Evolutionary conservation across 2,888 invertebrate genomes (phyloP), one percentile per base, ranked within the genome.

Genomic region (Drosophila eohydei): DNA sequence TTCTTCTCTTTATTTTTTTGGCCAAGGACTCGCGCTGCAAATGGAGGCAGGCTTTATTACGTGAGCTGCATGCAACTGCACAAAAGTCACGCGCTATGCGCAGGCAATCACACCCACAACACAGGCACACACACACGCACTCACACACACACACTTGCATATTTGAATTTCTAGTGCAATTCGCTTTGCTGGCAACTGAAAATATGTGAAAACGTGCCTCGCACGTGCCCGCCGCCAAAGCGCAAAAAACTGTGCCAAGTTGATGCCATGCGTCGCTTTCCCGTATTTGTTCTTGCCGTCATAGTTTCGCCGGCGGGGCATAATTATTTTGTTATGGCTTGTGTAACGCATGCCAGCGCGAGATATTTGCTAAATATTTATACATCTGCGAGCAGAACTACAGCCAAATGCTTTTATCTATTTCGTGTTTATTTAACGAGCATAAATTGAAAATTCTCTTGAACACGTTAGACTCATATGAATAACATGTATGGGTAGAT

Each of bases 71-170:
- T 83, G 74, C 89, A 89, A 80, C 78, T 74, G 89, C 78, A 78
- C 74, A 80, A 89, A 89, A 86, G 89, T 86, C 86, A 89, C 86
- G 86, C 84, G 89, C 87, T 65, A 55, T 46, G 43, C 56, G 55
- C 81, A 65, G 70, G 54, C 73, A 65, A 59, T 54, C 67, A 43
- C 52, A 67, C 55, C 38, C 63, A 50, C 52, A 51, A 64, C 64
- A 62, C 40, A 46, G 38, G 16, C 58, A 21, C 44, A 44, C 59
- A 52, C 28, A 44, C 55, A 48, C 59, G 43, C 64, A 38, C 51
- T 46, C 36, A 63, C 64, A 60, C 46, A 43, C 60, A 28, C 32
- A 30, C 32, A 21, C 46, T 16, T 41, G 46, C n/a, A 46, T 2
- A 28, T 57, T 43, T 54, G 56, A 50, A 58, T 57, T 71, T 71